Conservation (phyloP, 2,888 invertebrate species). For the Hypomecis atomaria region DNA sequence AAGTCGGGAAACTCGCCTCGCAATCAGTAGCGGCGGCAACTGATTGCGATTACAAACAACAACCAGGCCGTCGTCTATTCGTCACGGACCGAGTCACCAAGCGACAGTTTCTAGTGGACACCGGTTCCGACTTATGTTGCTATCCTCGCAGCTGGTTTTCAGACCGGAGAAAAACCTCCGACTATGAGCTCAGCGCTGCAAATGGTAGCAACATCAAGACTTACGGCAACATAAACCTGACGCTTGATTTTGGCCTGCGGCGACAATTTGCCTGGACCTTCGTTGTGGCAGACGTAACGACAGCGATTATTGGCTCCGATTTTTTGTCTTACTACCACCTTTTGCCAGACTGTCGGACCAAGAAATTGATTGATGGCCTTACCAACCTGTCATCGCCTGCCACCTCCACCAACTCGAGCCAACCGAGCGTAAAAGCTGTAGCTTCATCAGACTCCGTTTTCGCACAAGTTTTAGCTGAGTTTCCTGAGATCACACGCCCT, state of each 20-base stretch:
- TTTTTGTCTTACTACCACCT: constrained; percentile 26
- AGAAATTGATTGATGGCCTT: constrained; percentile 26
- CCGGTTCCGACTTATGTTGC: too few species aligned
- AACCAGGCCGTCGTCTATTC: too few species aligned
- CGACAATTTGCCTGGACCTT: constrained; percentile 38
- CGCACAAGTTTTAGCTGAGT: constrained; percentile 4
- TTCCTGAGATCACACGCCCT: constrained; percentile 12
- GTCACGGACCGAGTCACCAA: too few species aligned
- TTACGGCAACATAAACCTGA: constrained; percentile 28
- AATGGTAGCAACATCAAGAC: constrained; percentile 33
- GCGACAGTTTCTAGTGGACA: too few species aligned
- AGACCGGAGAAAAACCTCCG: too few species aligned
- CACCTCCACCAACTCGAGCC: not conserved
- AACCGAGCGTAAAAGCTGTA: constrained; percentile 11
- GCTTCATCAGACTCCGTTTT: constrained; percentile 1
- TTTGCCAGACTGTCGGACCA: constrained; percentile 26
- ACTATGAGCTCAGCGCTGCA: too few species aligned
- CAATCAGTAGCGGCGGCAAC: too few species aligned
- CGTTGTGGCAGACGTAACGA: constrained; percentile 40
- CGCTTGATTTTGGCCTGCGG: constrained; percentile 31
- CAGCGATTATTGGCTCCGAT: constrained; percentile 31
- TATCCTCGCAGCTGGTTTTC: too few species aligned
- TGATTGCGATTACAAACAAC: too few species aligned
- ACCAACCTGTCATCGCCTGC: constrained; percentile 17
- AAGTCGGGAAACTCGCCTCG: too few species aligned